Evolutionary conservation across 2,888 invertebrate species (phyloP).

Genomic region (Hypomecis atomaria): DNA sequence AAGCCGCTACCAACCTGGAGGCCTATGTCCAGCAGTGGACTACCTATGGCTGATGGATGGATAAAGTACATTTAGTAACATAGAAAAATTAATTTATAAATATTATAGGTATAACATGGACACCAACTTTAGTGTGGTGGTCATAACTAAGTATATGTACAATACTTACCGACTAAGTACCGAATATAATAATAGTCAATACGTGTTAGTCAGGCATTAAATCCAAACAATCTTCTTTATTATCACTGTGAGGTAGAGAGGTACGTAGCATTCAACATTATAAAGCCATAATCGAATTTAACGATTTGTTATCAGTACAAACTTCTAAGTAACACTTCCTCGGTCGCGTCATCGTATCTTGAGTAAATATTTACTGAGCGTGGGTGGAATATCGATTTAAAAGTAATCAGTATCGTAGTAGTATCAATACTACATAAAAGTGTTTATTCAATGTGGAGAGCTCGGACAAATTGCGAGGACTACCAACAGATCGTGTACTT

Average conservation of each 20-base stretch:
- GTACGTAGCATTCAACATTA: slow-evolving; percentile 37
- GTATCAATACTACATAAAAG: slow-evolving; percentile 58
- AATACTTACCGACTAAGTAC: background rate
- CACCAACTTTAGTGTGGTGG: too few species aligned
- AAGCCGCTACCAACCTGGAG: too few species aligned
- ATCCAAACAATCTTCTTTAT: slow-evolving; percentile 4
- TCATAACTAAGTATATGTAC: background rate
- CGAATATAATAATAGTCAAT: slow-evolving; percentile 6
- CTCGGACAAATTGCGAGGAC: slow-evolving; percentile 49
- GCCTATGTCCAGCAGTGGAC: too few species aligned
- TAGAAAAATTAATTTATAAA: too few species aligned
- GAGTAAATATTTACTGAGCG: slow-evolving; percentile 77
- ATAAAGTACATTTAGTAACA: too few species aligned
- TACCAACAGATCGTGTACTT: slow-evolving; percentile 34
- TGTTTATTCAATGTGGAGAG: slow-evolving; percentile 53
- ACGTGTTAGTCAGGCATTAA: background rate
- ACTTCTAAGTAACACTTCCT: slow-evolving; percentile 79
- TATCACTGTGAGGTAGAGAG: slow-evolving; percentile 7
- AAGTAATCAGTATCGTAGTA: slow-evolving; percentile 67
- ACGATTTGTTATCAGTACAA: slow-evolving; percentile 71
- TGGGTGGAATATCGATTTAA: slow-evolving; percentile 71
- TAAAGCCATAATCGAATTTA: slow-evolving; percentile 56
- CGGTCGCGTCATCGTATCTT: slow-evolving; percentile 63
- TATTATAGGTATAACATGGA: too few species aligned
- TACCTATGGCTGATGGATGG: too few species aligned